Evolutionary conservation across 2,888 invertebrate genomes (phyloP).

Genomic region (Melipona bicolor): DNA sequence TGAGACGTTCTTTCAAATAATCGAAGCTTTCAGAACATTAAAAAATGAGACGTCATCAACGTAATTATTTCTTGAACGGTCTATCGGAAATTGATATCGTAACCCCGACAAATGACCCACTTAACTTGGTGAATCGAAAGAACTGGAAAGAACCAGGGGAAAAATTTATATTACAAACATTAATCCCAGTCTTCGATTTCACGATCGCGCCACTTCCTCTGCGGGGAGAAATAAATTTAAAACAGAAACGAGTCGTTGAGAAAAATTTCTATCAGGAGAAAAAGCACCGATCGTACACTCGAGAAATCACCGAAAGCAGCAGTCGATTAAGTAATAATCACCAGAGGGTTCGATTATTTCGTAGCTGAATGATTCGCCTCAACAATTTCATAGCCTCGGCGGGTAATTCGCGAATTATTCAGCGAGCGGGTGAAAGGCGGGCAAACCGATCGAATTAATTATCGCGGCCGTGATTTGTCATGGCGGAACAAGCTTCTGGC

Average conservation of each 20-base stretch:
- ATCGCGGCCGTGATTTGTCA: constrained; percentile 2
- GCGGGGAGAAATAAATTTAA: background rate
- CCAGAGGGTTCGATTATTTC: background rate
- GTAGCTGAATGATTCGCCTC: background rate
- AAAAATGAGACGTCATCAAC: background rate
- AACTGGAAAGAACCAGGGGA: background rate
- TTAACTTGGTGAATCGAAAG: background rate
- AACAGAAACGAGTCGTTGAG: background rate
- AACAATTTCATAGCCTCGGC: background rate
- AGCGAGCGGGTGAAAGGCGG: background rate
- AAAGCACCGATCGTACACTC: background rate
- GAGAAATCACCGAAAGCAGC: background rate
- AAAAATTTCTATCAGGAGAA: background rate
- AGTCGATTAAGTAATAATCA: background rate
- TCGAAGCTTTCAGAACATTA: background rate
- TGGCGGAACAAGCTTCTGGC: background rate
- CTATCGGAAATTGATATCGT: background rate
- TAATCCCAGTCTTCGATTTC: background rate
- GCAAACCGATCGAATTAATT: constrained; percentile 18
- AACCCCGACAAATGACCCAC: background rate
- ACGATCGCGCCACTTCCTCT: background rate
- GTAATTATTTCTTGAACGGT: background rate
- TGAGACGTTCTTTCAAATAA: too few species aligned
- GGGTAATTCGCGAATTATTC: background rate
- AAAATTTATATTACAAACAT: background rate